Evolutionary conservation across 2,888 invertebrate genomes (phyloP).

Genomic region (Auanema sp.): DNA sequence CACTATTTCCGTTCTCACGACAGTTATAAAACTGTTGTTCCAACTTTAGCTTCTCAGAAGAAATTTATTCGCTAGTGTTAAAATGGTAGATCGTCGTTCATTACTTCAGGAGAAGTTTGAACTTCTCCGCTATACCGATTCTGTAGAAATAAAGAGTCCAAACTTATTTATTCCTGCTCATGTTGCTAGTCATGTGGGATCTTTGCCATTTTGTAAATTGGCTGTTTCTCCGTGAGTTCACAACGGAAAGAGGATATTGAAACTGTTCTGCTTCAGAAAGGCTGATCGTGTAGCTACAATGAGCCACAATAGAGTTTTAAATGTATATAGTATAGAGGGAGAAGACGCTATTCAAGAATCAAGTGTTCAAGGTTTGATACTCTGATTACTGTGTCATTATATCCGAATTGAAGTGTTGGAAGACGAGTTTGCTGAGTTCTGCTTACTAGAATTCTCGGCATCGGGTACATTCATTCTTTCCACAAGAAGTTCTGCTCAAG

Average conservation of each 20-base stretch:
- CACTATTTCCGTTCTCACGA: no score
- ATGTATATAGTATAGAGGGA: conserved; percentile 32
- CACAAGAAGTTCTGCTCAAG: conserved; percentile 41
- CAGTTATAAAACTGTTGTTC: no score
- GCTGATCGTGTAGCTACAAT: conserved; percentile 35
- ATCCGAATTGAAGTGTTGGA: conserved; percentile 34
- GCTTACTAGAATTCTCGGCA: conserved; percentile 40
- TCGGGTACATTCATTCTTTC: conserved; percentile 36
- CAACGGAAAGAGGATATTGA: background rate
- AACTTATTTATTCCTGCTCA: conserved; percentile 45
- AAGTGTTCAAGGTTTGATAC: conserved; percentile 28
- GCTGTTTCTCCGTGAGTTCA: conserved; percentile 44
- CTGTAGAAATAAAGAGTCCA: conserved; percentile 43
- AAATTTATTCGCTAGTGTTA: no score
- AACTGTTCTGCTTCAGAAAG: conserved; percentile 26
- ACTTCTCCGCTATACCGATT: conserved; percentile 35
- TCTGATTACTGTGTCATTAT: background rate
- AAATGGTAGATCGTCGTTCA: no score
- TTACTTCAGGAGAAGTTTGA: conserved; percentile 22
- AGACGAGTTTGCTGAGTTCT: conserved; percentile 44
- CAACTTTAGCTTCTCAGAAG: no score
- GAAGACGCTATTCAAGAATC: conserved; percentile 32
- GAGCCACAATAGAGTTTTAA: conserved; percentile 31
- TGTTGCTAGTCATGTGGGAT: conserved; percentile 43
- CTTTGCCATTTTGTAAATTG: conserved; percentile 41